Conservation (phyloP, 2,888 invertebrate species). For the Dolichopus griseipennis region DNA sequence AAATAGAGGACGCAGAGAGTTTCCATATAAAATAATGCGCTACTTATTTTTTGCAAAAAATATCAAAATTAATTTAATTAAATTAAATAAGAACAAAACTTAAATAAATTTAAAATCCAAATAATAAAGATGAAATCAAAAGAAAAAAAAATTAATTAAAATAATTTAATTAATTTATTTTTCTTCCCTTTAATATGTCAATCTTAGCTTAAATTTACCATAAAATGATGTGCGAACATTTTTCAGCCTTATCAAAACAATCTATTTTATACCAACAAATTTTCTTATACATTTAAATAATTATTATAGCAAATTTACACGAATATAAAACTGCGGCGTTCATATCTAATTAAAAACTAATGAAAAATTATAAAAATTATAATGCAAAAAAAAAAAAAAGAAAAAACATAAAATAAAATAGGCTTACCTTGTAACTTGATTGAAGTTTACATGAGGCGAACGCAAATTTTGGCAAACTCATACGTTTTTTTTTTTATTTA, state of each 20-base stretch:
- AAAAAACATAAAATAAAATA: not conserved
- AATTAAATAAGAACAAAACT: too few relatives aligned
- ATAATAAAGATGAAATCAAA: too few relatives aligned
- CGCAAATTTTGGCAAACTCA: not conserved
- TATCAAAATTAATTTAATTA: too few relatives aligned
- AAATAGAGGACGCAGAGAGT: too few relatives aligned
- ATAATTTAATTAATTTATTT: too few relatives aligned
- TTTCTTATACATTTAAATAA: not conserved
- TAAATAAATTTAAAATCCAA: too few relatives aligned
- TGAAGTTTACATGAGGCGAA: conserved; percentile 6
- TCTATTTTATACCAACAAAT: not conserved
- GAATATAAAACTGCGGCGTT: too few relatives aligned
- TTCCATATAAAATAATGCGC: too few relatives aligned
- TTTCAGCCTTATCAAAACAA: too few relatives aligned
- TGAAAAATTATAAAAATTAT: not conserved
- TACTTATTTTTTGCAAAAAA: too few relatives aligned
- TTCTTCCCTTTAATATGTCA: not conserved
- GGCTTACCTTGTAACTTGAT: not conserved
- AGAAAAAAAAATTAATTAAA: too few relatives aligned
- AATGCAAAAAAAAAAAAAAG: not conserved
- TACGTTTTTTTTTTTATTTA: not conserved
- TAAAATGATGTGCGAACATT: not conserved
- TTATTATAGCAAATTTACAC: too few relatives aligned
- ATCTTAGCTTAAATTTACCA: not conserved
- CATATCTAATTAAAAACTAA: not conserved